These are phyloP conservation scores for Rhagium mordax DNA, from an alignment of 2,888 invertebrate genomes.

Conservation along the genomic window DNA sequence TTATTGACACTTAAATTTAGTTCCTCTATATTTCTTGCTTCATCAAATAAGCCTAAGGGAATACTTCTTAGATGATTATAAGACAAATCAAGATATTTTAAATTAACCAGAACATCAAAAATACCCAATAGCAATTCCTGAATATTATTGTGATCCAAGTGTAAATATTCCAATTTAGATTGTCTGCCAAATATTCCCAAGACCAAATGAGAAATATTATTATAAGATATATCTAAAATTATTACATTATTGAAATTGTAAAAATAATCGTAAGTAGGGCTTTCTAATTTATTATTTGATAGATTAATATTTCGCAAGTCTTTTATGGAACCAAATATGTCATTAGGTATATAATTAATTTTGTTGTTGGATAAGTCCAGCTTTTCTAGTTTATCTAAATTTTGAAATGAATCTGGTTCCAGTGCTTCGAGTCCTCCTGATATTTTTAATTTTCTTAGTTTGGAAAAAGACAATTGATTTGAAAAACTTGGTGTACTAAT, in stretches of 20 bases:
- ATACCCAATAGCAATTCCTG: background rate
- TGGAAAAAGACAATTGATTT: background rate
- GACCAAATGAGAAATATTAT: background rate
- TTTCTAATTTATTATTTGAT: background rate
- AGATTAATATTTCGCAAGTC: background rate
- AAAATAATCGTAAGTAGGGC: background rate
- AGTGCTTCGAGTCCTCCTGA: background rate
- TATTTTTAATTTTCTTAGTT: background rate
- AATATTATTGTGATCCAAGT: background rate
- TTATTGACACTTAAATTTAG: slow-evolving; percentile 14
- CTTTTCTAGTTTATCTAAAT: background rate
- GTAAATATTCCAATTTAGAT: slow-evolving; percentile 3
- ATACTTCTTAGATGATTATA: background rate
- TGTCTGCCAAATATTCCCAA: background rate
- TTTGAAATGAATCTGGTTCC: background rate
- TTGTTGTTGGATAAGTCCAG: background rate
- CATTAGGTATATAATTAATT: background rate
- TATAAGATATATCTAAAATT: slow-evolving; percentile 4
- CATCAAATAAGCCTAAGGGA: slow-evolving; percentile 1
- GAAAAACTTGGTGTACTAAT: background rate
- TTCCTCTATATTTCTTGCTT: background rate
- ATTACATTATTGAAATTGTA: background rate
- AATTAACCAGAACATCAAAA: background rate
- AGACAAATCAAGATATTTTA: slow-evolving; percentile 9
- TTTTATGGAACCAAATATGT: background rate